Percentiles rank a stretch among this genome's conserved stretches.
Conservation (phyloP, 2,797 vertebrate species). For the Allobates femoralis region DNA sequence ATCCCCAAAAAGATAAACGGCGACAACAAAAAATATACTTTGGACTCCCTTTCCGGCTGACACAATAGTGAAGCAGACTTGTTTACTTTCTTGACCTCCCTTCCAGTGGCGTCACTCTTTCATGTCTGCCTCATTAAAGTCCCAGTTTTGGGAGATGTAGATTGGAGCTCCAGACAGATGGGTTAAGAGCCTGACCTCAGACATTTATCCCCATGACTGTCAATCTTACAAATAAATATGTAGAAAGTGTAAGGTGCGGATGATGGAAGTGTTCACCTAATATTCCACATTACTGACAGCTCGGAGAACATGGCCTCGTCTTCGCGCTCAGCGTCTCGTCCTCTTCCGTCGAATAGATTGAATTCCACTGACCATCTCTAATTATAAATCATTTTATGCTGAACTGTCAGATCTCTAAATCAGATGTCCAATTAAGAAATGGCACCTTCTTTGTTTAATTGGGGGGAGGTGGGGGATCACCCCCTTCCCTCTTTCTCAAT, state of each 20-base stretch:
- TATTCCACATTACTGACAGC: background rate
- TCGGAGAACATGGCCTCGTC: background rate
- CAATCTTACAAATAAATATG: background rate
- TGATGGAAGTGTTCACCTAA: background rate
- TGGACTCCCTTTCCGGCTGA: too few relatives aligned
- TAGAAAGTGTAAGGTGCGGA: background rate
- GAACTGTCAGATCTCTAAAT: conserved; percentile 67
- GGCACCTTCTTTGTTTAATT: conserved; percentile 89
- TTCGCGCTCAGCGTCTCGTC: background rate
- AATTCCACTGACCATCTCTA: conserved; percentile 64
- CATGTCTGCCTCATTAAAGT: too few relatives aligned
- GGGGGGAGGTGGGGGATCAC: conserved; percentile 64
- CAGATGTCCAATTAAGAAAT: conserved; percentile 88
- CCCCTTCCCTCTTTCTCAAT: conserved; percentile 78
- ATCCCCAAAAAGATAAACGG: too few relatives aligned
- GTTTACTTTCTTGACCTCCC: too few relatives aligned
- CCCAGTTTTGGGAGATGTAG: too few relatives aligned
- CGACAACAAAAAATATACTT: too few relatives aligned
- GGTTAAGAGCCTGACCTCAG: too few relatives aligned
- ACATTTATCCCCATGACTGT: too few relatives aligned
- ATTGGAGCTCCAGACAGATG: too few relatives aligned
- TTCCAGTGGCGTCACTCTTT: too few relatives aligned
- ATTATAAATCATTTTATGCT: conserved; percentile 69
- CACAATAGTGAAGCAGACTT: too few relatives aligned
- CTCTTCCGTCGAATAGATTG: background rate